These are phyloP conservation scores for Vultur gryphus DNA, from an alignment of 2,797 vertebrate genomes.

Conservation along the genomic window DNA sequence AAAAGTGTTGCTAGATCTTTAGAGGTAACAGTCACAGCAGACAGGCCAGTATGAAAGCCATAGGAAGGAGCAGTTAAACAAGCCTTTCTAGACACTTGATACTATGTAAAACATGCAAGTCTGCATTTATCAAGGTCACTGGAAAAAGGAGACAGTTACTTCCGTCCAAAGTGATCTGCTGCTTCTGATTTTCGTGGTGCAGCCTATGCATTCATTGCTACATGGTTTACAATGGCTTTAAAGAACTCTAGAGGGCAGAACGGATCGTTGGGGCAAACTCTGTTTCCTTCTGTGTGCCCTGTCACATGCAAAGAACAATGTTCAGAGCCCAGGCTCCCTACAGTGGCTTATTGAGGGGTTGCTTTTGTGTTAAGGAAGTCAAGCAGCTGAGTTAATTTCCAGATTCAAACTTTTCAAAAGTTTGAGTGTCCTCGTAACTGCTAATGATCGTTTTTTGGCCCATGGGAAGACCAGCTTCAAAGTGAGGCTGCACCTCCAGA, in stretches of 20 bases:
- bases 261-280: background rate
- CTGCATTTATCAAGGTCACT: background rate
- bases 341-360: background rate
- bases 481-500: background rate
- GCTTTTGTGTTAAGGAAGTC: background rate
- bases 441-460: background rate
- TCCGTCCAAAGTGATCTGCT: background rate
- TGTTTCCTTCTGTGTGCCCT: background rate
- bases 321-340: background rate
- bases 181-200: background rate
- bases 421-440: background rate
- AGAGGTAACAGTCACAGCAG: background rate
- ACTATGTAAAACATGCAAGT: background rate
- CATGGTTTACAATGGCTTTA: background rate
- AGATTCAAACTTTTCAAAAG: background rate
- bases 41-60: background rate
- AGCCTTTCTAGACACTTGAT: background rate
- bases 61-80: background rate
- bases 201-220: background rate
- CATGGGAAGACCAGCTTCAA: background rate
- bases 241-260: background rate
- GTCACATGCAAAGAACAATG: background rate
- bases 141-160: background rate
- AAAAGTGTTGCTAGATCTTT: background rate
- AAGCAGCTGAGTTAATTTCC: background rate